These are phyloP conservation scores for Brachyptera risi DNA, from an alignment of 2,888 invertebrate species.

Conservation along the genomic window DNA sequence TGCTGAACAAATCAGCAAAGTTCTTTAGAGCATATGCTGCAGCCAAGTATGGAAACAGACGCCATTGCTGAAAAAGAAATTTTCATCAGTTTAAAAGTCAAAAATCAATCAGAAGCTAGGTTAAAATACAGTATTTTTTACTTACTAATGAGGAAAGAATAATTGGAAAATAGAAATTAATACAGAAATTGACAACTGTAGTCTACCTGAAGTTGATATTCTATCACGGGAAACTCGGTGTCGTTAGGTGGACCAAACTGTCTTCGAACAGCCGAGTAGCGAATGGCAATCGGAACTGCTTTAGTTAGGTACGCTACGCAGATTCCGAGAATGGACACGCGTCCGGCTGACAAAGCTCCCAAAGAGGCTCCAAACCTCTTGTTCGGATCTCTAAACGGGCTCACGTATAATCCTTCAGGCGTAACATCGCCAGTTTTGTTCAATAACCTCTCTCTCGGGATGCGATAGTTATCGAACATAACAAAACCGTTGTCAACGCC, in stretches of 20 bases:
- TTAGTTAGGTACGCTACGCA: constrained; percentile 56
- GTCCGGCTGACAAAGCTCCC: constrained; percentile 81
- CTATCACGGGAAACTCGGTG: constrained; percentile 70
- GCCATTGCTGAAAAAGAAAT: constrained; percentile 65
- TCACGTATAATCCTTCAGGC: constrained; percentile 80
- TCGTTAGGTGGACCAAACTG: constrained; percentile 61
- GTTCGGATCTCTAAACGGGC: constrained; percentile 84
- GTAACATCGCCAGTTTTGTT: constrained; percentile 89
- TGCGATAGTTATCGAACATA: constrained; percentile 75
- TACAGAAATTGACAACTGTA: constrained; percentile 21
- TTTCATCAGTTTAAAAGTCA: constrained; percentile 6
- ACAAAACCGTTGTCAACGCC: constrained; percentile 54
- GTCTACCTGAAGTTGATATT: constrained; percentile 77
- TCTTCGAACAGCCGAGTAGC: constrained; percentile 73
- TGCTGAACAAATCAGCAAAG: constrained; percentile 36
- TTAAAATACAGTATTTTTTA: constrained; percentile 20
- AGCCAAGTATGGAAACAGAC: constrained; percentile 71
- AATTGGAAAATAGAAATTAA: constrained; percentile 13
- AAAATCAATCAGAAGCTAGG: constrained; percentile 16
- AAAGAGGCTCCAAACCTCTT: constrained; percentile 79
- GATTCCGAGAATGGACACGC: constrained; percentile 65
- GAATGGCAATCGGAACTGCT: constrained; percentile 68
- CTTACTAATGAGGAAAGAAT: constrained; percentile 21
- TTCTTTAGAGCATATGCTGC: constrained; percentile 45
- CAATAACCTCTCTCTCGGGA: constrained; percentile 78